A percentile compares a stretch with the other conserved stretches of the same genome.
Evolutionary conservation across 2,797 vertebrate species (phyloP).

Genomic region (Sebastes oblongus): DNA sequence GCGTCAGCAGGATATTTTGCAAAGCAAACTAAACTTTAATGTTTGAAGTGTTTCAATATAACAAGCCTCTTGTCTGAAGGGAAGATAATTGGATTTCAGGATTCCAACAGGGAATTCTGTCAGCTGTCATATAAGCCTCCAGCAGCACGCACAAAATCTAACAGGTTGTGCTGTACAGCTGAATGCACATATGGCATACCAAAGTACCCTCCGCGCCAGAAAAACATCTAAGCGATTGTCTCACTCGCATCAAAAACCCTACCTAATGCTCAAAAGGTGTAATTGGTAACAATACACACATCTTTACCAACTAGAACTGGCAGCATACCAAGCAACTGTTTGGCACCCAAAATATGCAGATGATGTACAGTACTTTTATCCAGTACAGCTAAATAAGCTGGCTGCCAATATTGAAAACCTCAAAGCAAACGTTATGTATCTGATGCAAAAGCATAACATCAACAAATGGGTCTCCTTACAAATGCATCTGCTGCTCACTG

Average conservation of each 20-base stretch:
- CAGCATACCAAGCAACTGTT: background rate
- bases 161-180: background rate
- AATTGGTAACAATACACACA: background rate
- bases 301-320: background rate
- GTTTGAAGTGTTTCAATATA: background rate
- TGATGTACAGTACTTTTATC: background rate
- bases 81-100: conserved; percentile 21
- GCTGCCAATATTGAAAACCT: conserved; percentile 25
- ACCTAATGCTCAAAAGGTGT: background rate
- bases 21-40: background rate
- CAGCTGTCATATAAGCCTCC: conserved; percentile 9
- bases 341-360: conserved; percentile 4
- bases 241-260: background rate
- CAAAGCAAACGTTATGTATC: conserved; percentile 2
- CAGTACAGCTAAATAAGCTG: background rate
- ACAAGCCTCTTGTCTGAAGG: background rate
- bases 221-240: background rate
- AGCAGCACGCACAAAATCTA: background rate
- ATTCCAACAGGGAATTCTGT: conserved; percentile 7
- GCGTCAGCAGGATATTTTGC: background rate
- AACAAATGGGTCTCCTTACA: conserved; percentile 36
- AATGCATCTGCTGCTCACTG: conserved; percentile 49
- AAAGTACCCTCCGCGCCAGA: background rate
- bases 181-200: background rate
- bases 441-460: conserved; percentile 37